These are phyloP conservation scores for Camelus dromedarius DNA, from an alignment of 2,113 vertebrate genomes.

Conservation along the genomic window DNA sequence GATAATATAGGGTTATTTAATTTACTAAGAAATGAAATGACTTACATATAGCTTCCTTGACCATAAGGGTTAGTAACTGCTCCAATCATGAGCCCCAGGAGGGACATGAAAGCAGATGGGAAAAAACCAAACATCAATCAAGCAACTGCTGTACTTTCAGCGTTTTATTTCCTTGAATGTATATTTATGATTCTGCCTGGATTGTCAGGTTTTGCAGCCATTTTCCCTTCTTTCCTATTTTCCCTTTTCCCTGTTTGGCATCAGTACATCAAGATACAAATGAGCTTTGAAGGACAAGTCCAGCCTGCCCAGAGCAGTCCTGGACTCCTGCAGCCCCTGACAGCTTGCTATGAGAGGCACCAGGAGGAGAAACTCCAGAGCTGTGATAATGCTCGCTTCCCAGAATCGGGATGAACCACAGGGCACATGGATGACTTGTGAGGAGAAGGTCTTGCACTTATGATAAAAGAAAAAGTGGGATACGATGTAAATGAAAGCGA, in stretches of 20 bases:
- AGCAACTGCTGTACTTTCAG: neutral
- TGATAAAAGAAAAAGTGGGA: neutral
- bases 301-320: neutral
- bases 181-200: neutral
- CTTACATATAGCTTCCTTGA: neutral
- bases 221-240: neutral
- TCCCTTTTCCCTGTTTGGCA: conserved; percentile 1
- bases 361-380: neutral
- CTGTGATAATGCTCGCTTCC: neutral
- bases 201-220: neutral
- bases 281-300: neutral
- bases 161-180: neutral
- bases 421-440: neutral
- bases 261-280: neutral
- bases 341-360: neutral
- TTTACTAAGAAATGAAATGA: conserved; percentile 7
- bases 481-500: neutral
- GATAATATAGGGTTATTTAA: neutral
- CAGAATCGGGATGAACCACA: neutral
- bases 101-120: neutral
- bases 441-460: neutral
- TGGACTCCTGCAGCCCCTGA: neutral
- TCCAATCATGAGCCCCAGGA: neutral
- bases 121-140: neutral
- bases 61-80: neutral